phyloP scores from a whole-genome alignment of 2,888 invertebrate species.

The Ennomos fuscantarius region DNA sequence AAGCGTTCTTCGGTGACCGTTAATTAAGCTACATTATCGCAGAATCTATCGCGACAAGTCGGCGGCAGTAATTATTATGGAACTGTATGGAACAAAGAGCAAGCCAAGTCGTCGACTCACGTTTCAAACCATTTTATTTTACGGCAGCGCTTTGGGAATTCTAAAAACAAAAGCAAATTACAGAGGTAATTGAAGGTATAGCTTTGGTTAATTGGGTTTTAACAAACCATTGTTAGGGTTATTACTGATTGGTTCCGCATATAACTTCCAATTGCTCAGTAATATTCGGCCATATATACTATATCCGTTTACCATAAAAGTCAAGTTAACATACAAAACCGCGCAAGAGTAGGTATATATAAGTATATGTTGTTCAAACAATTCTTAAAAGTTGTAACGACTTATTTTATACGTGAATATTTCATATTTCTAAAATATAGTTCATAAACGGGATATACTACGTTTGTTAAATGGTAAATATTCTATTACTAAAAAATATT shows the following conservation, averaged over 20 bases:
- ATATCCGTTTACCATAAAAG: too few relatives aligned
- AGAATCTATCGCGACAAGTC: conserved; percentile 57
- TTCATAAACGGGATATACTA: too few relatives aligned
- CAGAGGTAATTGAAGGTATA: conserved; percentile 18
- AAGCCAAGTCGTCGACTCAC: conserved; percentile 24
- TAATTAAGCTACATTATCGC: conserved; percentile 76
- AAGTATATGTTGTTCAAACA: too few relatives aligned
- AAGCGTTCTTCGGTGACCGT: conserved; percentile 64
- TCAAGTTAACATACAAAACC: too few relatives aligned
- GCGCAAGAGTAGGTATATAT: too few relatives aligned
- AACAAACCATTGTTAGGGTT: conserved; percentile 19
- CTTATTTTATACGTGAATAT: too few relatives aligned
- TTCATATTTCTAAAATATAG: too few relatives aligned
- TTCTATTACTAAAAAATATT: too few relatives aligned
- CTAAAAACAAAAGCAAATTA: conserved; percentile 3
- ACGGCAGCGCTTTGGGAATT: background rate
- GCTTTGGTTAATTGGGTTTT: conserved; percentile 20
- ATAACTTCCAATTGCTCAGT: conserved; percentile 8
- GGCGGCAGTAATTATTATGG: conserved; percentile 51
- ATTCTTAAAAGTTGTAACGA: too few relatives aligned
- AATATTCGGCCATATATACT: conserved; percentile 6
- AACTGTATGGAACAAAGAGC: conserved; percentile 38
- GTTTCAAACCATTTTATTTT: conserved; percentile 9
- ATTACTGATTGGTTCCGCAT: conserved; percentile 22
- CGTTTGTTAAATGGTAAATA: too few relatives aligned